These are phyloP conservation scores for Napeogenes inachia DNA, from an alignment of 2,888 invertebrate genomes.

Conservation along the genomic window DNA sequence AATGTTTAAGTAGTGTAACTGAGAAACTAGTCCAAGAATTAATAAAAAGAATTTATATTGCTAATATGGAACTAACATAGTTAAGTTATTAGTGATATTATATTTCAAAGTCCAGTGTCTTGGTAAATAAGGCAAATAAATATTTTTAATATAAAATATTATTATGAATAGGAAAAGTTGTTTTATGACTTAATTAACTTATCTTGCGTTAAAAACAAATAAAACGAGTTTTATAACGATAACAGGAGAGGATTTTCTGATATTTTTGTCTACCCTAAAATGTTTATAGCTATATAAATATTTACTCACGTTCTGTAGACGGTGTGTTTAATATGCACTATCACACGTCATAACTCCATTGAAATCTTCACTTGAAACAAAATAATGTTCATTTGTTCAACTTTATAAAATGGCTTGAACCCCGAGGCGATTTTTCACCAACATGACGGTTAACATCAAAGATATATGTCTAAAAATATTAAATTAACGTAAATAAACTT, in stretches of 20 bases:
- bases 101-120: too few relatives aligned
- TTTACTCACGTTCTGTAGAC: constrained; percentile 29
- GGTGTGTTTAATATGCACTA: constrained; percentile 20
- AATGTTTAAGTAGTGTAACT: too few relatives aligned
- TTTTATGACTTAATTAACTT: too few relatives aligned
- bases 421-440: constrained; percentile 31
- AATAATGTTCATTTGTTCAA: constrained; percentile 21
- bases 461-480: constrained; percentile 19
- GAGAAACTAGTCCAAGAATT: too few relatives aligned
- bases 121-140: too few relatives aligned
- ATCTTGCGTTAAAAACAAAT: too few relatives aligned
- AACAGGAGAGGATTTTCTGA: neutral
- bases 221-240: neutral
- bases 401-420: constrained; percentile 41
- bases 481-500: constrained; percentile 8
- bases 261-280: too few relatives aligned
- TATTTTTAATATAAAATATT: too few relatives aligned
- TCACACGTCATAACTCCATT: constrained; percentile 51
- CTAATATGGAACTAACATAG: too few relatives aligned
- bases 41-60: too few relatives aligned
- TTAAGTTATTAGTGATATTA: too few relatives aligned
- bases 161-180: too few relatives aligned
- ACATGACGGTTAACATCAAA: constrained; percentile 22
- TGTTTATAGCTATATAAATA: neutral
- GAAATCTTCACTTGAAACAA: constrained; percentile 17